These are phyloP conservation scores for Oryzaephilus surinamensis DNA, from an alignment of 1,140 invertebrate genomes.

Conservation along the genomic window DNA sequence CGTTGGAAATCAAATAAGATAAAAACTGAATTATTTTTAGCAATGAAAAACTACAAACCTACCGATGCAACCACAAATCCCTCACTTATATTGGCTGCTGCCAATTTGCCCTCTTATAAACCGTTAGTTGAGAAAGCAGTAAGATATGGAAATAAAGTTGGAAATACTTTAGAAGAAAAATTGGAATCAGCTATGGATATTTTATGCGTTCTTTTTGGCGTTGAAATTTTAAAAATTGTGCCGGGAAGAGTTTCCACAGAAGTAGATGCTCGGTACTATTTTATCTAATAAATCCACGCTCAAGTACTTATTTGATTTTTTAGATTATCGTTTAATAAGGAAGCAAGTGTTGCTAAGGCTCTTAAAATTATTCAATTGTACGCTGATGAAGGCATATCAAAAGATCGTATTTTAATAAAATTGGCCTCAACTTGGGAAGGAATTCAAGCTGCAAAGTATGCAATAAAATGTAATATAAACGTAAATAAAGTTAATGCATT, in stretches of 20 bases:
- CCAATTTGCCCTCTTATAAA: constrained; percentile 84
- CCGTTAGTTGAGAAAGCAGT: constrained; percentile 82
- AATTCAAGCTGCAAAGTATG: constrained; percentile 93
- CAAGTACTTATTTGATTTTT: constrained; percentile 26
- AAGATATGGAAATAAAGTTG: constrained; percentile 66
- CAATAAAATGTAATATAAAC: constrained; percentile 52
- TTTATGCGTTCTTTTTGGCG: constrained; percentile 90
- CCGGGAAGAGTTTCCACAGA: constrained; percentile 97
- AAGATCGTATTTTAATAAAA: constrained; percentile 94
- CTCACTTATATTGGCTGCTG: constrained; percentile 88
- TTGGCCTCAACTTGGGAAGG: constrained; percentile 98
- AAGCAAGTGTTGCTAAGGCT: constrained; percentile 84
- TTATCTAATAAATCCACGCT: no score
- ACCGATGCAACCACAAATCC: constrained; percentile 99
- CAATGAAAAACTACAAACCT: constrained; percentile 93
- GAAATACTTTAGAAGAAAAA: constrained; percentile 60
- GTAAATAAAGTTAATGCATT: constrained; percentile 6
- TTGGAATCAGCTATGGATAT: constrained; percentile 78
- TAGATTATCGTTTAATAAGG: constrained; percentile 90
- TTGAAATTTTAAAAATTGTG: constrained; percentile 95
- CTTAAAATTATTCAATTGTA: constrained; percentile 82
- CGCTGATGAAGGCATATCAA: constrained; percentile 76
- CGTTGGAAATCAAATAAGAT: no score
- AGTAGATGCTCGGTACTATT: constrained; percentile 82
- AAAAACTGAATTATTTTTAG: constrained; percentile 50